Evolutionary conservation across 23 tunicate species (phyloP).

Genomic region (Halocynthia aurantium): DNA sequence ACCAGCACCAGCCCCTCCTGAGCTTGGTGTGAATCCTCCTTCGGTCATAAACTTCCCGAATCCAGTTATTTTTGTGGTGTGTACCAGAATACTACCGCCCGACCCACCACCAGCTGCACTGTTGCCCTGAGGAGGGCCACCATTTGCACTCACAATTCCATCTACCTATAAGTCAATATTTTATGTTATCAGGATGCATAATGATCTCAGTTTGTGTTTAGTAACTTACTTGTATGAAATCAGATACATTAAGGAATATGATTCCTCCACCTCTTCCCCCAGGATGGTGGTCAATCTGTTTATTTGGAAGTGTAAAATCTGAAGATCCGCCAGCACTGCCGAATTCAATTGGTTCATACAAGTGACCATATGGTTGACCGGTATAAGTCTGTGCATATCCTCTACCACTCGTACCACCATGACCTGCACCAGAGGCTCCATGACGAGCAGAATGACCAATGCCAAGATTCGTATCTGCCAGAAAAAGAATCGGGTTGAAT

Average conservation of each 20-base stretch:
- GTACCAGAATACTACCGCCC: constrained; percentile 24
- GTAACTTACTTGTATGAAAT: not conserved
- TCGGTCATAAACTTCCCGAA: constrained; percentile 11
- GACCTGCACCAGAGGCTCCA: constrained; percentile 32
- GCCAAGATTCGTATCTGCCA: constrained; percentile 11
- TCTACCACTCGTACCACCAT: constrained; percentile 27
- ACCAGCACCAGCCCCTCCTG: constrained; percentile 28
- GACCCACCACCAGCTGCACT: constrained; percentile 23
- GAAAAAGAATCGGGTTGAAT: too few relatives aligned
- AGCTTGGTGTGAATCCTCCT: constrained; percentile 11
- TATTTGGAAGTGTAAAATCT: not conserved
- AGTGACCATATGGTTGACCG: constrained; percentile 22
- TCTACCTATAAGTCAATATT: constrained; percentile 3
- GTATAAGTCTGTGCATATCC: constrained; percentile 3
- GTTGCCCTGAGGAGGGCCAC: constrained; percentile 8
- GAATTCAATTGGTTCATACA: constrained; percentile 16
- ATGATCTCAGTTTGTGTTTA: too few relatives aligned
- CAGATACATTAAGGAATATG: constrained; percentile 1
- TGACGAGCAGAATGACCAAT: constrained; percentile 13
- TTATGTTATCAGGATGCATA: too few relatives aligned
- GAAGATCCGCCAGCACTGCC: constrained; percentile 34
- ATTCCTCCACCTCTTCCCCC: constrained; percentile 34
- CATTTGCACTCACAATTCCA: constrained; percentile 16
- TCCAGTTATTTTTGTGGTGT: constrained; percentile 21
- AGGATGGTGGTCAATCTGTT: constrained; percentile 2